These are phyloP conservation scores for Drosophila fulvimacula DNA, from an alignment of 2,888 invertebrate genomes.

Conservation along the genomic window DNA sequence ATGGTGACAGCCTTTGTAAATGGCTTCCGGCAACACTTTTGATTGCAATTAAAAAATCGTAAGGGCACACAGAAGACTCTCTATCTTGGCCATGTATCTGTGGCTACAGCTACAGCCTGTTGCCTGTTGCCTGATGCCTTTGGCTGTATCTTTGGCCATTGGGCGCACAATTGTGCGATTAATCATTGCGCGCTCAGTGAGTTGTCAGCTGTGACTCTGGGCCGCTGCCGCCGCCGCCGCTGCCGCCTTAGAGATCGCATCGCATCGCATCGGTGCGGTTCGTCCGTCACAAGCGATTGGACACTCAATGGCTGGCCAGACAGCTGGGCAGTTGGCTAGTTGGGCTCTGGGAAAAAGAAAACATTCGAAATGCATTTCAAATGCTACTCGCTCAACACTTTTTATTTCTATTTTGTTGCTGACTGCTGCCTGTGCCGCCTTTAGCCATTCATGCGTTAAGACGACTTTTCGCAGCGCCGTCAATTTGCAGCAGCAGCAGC, in stretches of 20 bases:
- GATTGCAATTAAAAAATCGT: slow-evolving; percentile 77
- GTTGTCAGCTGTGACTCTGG: slow-evolving; percentile 78
- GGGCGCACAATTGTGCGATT: slow-evolving; percentile 78
- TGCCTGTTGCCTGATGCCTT: slow-evolving; percentile 32
- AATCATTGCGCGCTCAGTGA: slow-evolving; percentile 81
- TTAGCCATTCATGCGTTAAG: slow-evolving; percentile 77
- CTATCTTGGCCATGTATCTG: slow-evolving; percentile 53
- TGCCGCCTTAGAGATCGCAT: slow-evolving; percentile 70
- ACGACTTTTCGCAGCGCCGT: slow-evolving; percentile 68
- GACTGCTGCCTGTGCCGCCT: slow-evolving; percentile 37
- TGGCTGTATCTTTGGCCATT: slow-evolving; percentile 44
- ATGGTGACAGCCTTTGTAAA: slow-evolving; percentile 77
- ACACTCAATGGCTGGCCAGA: slow-evolving; percentile 56
- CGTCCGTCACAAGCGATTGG: slow-evolving; percentile 79
- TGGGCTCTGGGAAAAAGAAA: slow-evolving; percentile 30
- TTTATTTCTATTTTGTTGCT: slow-evolving; percentile 51
- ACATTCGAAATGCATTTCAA: slow-evolving; percentile 62
- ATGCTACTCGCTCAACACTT: slow-evolving; percentile 63
- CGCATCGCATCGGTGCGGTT: slow-evolving; percentile 46
- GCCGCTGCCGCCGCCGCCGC: slow-evolving; percentile 46
- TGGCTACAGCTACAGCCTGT: slow-evolving; percentile 34
- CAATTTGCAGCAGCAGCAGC: slow-evolving; percentile 61
- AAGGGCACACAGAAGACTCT: slow-evolving; percentile 55
- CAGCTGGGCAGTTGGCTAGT: neutral
- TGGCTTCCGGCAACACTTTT: slow-evolving; percentile 80